Base-by-base conservation (phyloP, 2,113 vertebrate species). In the Phylloscopus trochiloides region DNA sequence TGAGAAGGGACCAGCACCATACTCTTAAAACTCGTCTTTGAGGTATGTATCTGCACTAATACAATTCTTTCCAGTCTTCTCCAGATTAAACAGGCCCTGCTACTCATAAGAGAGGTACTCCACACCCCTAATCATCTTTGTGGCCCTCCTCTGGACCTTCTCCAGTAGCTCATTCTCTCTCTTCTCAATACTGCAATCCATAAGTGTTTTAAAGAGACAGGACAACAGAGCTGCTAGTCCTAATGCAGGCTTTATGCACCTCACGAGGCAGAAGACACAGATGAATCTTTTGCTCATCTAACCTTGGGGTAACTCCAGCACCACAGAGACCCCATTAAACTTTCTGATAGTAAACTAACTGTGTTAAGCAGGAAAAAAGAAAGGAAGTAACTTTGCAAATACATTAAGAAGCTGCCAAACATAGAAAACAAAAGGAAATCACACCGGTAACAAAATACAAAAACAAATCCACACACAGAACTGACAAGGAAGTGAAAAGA, bases 171-270 rank as follows among this genome's bases (percentile, higher is more conserved):
- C 54, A 2, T 75, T 59, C 18, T 52, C 38, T 25, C 52, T 47
- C 61, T n/a, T 67, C 14, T 40, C 48, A 55, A 65, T 16, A 36
- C 10, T 38, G 24, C 32, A 28, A 51, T 38, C 61, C 14, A 0
- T n/a, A 50, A 65, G 5, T 4, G 6, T 17, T 72, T 15, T 17
- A 47, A 1, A 38, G 9, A 42, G 14, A 31, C 0, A 42, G 8
- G 18, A 20, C 3, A 14, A 74, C 3, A 3, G 6, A 67, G 13
- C 24, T 68, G 36, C 3, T 14, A 34, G 18, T 36, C 21, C 29
- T 22, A 36, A 34, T 14, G 14, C 12, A 75, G 15, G 8, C 6
- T 61, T 81, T 25, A 16, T 8, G 11, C 9, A 55, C 16, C 25
- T 48, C n/a, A 76, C 16, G 1, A 3, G 19, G 12, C 7, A 48